Percentiles rank a stretch among this genome's conserved stretches.
Evolutionary conservation across 2,888 invertebrate genomes (phyloP).

Genomic region (Zaprionus obscuricornis): DNA sequence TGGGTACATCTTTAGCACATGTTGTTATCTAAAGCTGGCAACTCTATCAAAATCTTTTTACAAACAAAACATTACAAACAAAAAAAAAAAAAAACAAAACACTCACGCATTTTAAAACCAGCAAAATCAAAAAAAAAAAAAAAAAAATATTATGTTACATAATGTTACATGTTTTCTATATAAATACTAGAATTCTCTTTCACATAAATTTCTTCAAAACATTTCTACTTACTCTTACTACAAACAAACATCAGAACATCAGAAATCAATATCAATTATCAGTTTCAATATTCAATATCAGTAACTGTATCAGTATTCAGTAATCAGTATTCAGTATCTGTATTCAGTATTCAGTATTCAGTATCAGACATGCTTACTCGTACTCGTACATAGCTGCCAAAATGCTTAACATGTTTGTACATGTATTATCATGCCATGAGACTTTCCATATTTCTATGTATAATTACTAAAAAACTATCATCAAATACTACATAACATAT

Average conservation of each 20-base stretch:
- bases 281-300: no score
- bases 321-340: no score
- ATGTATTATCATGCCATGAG: slow-evolving; percentile 37
- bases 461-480: no score
- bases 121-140: slow-evolving; percentile 30
- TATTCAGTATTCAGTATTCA: slow-evolving; percentile 16
- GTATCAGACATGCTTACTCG: slow-evolving; percentile 40
- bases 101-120: no score
- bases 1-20: slow-evolving; percentile 82
- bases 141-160: slow-evolving; percentile 23
- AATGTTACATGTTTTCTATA: slow-evolving; percentile 64
- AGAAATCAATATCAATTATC: slow-evolving; percentile 16
- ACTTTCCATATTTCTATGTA: no score
- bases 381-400: slow-evolving; percentile 54
- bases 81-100: slow-evolving; percentile 14
- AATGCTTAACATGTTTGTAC: slow-evolving; percentile 52
- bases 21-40: slow-evolving; percentile 50
- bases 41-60: slow-evolving; percentile 39
- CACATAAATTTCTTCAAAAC: slow-evolving; percentile 64
- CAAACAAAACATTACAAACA: slow-evolving; percentile 32
- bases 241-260: slow-evolving; percentile 29
- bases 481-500: no score
- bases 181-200: slow-evolving; percentile 70
- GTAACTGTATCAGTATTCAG: no score
- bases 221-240: slow-evolving; percentile 52